Percentiles rank a stretch among this genome's conserved stretches.
Evolutionary conservation across 1,140 invertebrate genomes (phyloP).

Genomic region (Diabrotica undecimpunctata): DNA sequence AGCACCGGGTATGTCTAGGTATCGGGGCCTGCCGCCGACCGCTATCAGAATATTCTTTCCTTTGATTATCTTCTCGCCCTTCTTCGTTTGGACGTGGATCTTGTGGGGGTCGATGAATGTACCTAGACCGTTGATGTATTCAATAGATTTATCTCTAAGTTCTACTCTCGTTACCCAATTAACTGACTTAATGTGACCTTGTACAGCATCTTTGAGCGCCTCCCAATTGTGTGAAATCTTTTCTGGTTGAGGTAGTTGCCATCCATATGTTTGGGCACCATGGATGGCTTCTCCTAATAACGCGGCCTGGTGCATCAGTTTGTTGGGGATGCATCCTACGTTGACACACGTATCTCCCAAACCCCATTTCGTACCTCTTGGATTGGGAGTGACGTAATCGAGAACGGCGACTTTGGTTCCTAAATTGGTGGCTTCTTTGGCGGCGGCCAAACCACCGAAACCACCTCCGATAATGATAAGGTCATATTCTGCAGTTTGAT

Average conservation of each 20-base stretch:
- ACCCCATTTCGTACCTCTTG: conserved; percentile 82
- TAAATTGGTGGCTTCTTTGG: conserved; percentile 81
- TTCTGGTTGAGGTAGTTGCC: conserved; percentile 67
- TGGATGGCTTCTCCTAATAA: conserved; percentile 78
- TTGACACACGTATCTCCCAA: conserved; percentile 96
- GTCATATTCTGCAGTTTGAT: conserved; percentile 66
- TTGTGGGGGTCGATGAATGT: conserved; percentile 81
- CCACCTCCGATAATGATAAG: conserved; percentile 93
- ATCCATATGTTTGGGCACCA: conserved; percentile 74
- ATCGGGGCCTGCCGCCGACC: conserved; percentile 85
- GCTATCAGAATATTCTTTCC: conserved; percentile 86
- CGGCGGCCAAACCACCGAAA: conserved; percentile 88
- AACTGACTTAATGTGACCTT: conserved; percentile 85
- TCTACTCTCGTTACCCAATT: conserved; percentile 90
- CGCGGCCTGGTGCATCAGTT: conserved; percentile 93
- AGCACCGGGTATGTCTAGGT: conserved; percentile 84
- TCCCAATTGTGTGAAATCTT: conserved; percentile 70
- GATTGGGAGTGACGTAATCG: conserved; percentile 88
- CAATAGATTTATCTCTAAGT: conserved; percentile 83
- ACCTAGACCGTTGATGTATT: conserved; percentile 88
- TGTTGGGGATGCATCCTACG: conserved; percentile 97
- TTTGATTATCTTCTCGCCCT: conserved; percentile 71
- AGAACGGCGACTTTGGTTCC: conserved; percentile 91
- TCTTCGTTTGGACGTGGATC: conserved; percentile 70
- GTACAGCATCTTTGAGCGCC: conserved; percentile 66